Percentiles rank a stretch among this genome's conserved stretches.
Conservation (phyloP, 35 echinoderm and acorn worm genomes). For the Antedon bifida region DNA sequence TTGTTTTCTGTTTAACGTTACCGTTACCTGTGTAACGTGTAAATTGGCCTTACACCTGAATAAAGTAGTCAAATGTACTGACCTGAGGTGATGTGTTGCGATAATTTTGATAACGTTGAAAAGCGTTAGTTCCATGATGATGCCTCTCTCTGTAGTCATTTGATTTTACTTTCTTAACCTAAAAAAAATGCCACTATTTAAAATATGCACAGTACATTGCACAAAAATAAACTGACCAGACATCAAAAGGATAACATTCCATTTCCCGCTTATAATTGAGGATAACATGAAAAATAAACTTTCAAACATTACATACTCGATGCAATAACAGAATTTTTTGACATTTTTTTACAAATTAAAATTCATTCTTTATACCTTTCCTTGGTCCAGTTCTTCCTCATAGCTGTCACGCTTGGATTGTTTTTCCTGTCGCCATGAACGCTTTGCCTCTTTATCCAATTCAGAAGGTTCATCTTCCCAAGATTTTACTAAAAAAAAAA, state of each 20-base stretch:
- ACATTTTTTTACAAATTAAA: no score
- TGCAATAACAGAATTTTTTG: no score
- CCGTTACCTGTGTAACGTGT: no score
- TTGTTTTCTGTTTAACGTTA: no score
- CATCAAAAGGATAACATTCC: no score
- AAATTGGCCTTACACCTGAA: not conserved
- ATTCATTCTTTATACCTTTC: not conserved
- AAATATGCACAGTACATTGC: no score
- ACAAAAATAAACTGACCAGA: no score
- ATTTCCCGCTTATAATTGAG: no score
- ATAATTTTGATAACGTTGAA: not conserved
- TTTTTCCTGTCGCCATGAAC: not conserved
- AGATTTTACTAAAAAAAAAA: not conserved
- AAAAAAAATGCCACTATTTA: not conserved
- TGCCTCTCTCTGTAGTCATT: not conserved
- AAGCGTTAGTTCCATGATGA: not conserved
- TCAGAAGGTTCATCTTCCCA: not conserved
- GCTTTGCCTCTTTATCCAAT: not conserved
- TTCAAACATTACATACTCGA: no score
- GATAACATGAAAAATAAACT: no score
- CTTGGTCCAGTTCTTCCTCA: not conserved
- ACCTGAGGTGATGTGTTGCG: not conserved
- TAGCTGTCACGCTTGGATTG: not conserved
- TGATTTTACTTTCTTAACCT: not conserved
- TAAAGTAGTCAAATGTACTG: not conserved